These are phyloP conservation scores for Spilarctia lutea DNA, from an alignment of 2,888 invertebrate species.

Conservation along the genomic window DNA sequence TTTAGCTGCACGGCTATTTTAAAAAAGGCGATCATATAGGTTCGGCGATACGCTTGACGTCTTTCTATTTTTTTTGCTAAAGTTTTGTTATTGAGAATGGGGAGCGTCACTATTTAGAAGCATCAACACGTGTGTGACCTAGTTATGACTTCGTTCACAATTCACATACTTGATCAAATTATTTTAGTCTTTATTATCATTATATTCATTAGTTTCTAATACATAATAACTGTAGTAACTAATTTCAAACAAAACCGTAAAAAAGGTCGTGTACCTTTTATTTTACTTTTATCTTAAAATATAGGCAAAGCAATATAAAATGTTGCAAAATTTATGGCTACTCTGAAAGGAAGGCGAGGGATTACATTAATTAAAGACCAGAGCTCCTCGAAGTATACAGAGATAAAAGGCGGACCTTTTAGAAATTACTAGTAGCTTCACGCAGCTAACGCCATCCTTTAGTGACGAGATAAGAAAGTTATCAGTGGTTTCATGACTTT, in stretches of 20 bases:
- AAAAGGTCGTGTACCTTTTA: neutral
- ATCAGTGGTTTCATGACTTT: constrained; percentile 54
- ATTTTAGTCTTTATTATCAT: neutral
- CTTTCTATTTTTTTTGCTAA: constrained; percentile 27
- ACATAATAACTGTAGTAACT: neutral
- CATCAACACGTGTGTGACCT: constrained; percentile 43
- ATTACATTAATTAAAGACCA: constrained; percentile 36
- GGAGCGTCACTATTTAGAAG: constrained; percentile 22
- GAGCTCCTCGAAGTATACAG: constrained; percentile 36
- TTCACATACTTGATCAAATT: neutral
- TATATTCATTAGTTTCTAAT: neutral
- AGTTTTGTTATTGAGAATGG: constrained; percentile 24
- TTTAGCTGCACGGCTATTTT: constrained; percentile 9
- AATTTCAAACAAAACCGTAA: neutral
- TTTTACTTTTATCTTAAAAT: neutral
- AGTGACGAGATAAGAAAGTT: constrained; percentile 59
- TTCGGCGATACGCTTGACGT: constrained; percentile 13
- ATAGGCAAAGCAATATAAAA: neutral
- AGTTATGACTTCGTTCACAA: constrained; percentile 21
- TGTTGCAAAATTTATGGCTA: constrained; percentile 11
- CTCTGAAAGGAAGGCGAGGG: constrained; percentile 26
- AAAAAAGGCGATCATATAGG: constrained; percentile 7
- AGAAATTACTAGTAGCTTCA: constrained; percentile 43
- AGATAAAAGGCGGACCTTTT: constrained; percentile 35
- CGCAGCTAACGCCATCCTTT: constrained; percentile 51